phyloP scores from a whole-genome alignment of 2,797 vertebrate species.

The Oreonectes daqikongensis region DNA sequence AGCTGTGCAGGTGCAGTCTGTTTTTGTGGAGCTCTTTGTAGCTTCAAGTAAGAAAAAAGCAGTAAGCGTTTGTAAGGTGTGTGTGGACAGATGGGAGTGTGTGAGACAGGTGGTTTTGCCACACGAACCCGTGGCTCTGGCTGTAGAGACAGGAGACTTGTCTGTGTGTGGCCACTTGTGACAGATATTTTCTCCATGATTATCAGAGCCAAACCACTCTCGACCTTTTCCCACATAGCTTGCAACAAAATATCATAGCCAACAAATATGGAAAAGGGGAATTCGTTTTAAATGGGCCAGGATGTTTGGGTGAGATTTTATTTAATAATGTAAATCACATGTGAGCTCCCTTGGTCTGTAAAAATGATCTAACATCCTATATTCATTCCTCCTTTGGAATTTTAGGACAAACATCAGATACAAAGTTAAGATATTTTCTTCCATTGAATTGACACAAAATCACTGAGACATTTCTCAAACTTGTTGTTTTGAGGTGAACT shows the following conservation, averaged over 20 bases:
- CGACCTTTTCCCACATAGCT: conserved; percentile 71
- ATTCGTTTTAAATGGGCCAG: conserved; percentile 75
- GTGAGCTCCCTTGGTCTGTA: too few relatives aligned
- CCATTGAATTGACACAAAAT: too few relatives aligned
- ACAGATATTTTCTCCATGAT: conserved; percentile 73
- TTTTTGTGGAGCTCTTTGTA: conserved; percentile 63
- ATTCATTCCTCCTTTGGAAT: too few relatives aligned
- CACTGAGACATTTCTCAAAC: too few relatives aligned
- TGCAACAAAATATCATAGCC: conserved; percentile 62
- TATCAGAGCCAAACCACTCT: conserved; percentile 57
- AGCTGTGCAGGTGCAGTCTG: not conserved
- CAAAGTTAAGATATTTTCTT: too few relatives aligned
- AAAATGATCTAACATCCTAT: too few relatives aligned
- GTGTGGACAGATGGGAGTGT: conserved; percentile 72
- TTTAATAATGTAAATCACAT: not conserved
- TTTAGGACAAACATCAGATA: too few relatives aligned
- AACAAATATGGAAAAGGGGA: conserved; percentile 65
- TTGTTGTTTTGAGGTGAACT: too few relatives aligned
- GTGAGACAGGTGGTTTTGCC: conserved; percentile 65
- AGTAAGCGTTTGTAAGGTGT: conserved; percentile 66
- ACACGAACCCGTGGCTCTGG: conserved; percentile 68
- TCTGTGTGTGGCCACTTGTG: conserved; percentile 67
- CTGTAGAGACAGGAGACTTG: conserved; percentile 61
- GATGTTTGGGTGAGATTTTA: conserved; percentile 70
- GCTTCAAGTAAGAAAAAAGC: conserved; percentile 66